These are phyloP conservation scores for Blastomussa wellsi DNA, from an alignment of 92 coral and sea anemone species.

Conservation along the genomic window DNA sequence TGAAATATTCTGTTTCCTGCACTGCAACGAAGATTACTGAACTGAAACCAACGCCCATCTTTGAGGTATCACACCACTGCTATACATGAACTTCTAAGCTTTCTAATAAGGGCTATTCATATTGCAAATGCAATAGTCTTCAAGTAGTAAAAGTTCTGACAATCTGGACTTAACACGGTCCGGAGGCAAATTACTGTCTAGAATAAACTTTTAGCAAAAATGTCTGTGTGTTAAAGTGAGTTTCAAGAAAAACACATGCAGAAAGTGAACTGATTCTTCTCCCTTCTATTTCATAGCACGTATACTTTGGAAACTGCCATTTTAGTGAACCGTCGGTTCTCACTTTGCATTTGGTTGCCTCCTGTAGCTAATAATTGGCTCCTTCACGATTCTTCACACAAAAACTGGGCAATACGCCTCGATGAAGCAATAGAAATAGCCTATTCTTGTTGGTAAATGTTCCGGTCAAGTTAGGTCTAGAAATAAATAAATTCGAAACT, in stretches of 20 bases:
- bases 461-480: neutral
- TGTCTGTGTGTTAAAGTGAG: neutral
- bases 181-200: neutral
- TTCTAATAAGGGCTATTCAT: neutral
- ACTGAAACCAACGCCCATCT: neutral
- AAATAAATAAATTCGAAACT: neutral
- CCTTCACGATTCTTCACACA: neutral
- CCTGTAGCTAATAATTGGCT: neutral
- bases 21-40: neutral
- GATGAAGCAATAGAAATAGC: neutral
- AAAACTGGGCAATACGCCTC: neutral
- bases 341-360: neutral
- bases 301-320: neutral
- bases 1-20: neutral
- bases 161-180: neutral
- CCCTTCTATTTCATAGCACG: neutral
- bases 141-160: neutral
- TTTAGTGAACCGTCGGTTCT: neutral
- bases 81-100: neutral
- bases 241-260: neutral
- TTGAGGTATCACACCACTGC: neutral
- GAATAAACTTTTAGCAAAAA: neutral
- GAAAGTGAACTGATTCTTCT: neutral
- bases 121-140: neutral
- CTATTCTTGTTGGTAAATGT: neutral